Evolutionary conservation across 2,888 invertebrate species (phyloP).

Genomic region (Fissipunctia ypsillon): DNA sequence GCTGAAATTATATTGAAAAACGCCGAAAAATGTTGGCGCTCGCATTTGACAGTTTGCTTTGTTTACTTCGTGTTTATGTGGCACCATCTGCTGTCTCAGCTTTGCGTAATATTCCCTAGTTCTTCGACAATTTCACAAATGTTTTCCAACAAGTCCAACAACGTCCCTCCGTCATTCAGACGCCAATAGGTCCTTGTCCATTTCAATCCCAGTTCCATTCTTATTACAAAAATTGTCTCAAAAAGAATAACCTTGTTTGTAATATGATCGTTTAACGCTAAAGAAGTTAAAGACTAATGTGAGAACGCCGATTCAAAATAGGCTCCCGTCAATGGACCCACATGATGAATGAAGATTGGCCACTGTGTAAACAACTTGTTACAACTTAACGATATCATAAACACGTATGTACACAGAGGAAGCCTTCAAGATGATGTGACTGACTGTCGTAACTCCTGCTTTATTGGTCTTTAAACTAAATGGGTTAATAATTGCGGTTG

Average conservation of each 20-base stretch:
- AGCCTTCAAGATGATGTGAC: constrained; percentile 7
- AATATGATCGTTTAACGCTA: not conserved
- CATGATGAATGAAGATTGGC: not conserved
- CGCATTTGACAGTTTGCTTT: too few species aligned
- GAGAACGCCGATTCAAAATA: not conserved
- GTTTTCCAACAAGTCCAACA: too few species aligned
- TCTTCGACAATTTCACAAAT: too few species aligned
- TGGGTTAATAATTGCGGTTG: constrained; percentile 39
- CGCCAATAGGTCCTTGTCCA: too few species aligned
- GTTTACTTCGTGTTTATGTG: too few species aligned
- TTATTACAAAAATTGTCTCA: not conserved
- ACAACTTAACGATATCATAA: constrained; percentile 41
- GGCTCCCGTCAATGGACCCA: not conserved
- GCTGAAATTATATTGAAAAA: too few species aligned
- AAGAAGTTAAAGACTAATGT: too few species aligned
- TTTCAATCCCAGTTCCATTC: too few species aligned
- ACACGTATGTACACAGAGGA: constrained; percentile 15
- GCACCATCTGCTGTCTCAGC: too few species aligned
- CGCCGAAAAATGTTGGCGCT: too few species aligned
- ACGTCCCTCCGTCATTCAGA: too few species aligned
- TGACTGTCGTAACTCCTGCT: constrained; percentile 28
- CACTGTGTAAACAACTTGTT: constrained; percentile 21
- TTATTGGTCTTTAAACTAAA: constrained; percentile 41
- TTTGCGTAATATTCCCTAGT: too few species aligned
- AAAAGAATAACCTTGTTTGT: not conserved